Conservation (phyloP, 2,888 invertebrate genomes). For the Sarcophaga subvicina region DNA sequence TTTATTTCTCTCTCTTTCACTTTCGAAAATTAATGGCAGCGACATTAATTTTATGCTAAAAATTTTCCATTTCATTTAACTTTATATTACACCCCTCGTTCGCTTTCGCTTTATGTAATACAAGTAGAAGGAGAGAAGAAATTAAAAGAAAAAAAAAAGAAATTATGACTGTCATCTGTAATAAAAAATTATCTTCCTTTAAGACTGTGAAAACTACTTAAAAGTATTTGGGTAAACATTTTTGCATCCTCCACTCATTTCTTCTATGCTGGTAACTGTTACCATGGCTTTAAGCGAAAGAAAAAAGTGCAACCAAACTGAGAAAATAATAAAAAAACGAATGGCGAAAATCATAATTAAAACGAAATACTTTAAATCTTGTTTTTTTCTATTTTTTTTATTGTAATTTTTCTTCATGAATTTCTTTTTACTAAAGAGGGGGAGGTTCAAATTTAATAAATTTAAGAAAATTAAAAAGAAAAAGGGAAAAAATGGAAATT, state of each 20-base stretch:
- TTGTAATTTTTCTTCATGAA: too few relatives aligned
- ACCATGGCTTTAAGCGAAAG: too few relatives aligned
- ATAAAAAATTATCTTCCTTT: conserved; percentile 2
- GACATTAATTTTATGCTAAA: too few relatives aligned
- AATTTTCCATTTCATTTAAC: conserved; percentile 11
- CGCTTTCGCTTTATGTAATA: not conserved
- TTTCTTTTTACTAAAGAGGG: not conserved
- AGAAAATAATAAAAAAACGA: not conserved
- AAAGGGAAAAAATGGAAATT: not conserved
- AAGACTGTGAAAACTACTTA: conserved; percentile 35
- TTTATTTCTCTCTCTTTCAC: not conserved
- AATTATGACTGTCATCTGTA: conserved; percentile 26
- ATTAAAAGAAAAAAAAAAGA: not conserved
- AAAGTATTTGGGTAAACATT: conserved; percentile 28
- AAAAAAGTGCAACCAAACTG: too few relatives aligned
- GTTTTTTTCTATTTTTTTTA: conserved; percentile 18
- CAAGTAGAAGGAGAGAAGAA: too few relatives aligned
- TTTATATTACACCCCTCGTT: not conserved
- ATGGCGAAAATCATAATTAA: conserved; percentile 36
- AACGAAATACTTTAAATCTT: conserved; percentile 58
- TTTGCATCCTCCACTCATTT: not conserved
- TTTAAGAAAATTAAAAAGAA: not conserved
- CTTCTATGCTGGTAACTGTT: not conserved
- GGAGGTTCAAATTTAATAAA: conserved; percentile 30
- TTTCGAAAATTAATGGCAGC: not conserved